phyloP scores from a whole-genome alignment of 2,797 vertebrate genomes.

The Echiichthys vipera region DNA sequence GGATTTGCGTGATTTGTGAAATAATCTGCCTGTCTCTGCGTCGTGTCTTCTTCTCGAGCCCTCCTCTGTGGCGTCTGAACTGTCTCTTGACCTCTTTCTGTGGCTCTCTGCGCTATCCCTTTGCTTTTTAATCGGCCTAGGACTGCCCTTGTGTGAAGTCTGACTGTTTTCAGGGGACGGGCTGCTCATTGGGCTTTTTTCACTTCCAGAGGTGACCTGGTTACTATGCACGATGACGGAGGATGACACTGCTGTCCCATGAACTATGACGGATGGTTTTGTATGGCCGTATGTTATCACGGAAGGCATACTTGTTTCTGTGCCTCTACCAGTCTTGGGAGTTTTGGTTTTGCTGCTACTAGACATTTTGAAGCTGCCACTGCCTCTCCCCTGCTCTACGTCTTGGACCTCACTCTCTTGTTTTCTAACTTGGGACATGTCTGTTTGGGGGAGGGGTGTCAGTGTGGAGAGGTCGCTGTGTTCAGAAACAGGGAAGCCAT shows the following conservation, averaged over 20 bases:
- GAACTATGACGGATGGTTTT: slow-evolving; percentile 92
- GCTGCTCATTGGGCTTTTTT: slow-evolving; percentile 70
- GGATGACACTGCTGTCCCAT: slow-evolving; percentile 83
- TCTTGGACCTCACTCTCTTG: slow-evolving; percentile 65
- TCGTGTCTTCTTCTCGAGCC: slow-evolving; percentile 71
- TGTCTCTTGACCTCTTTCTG: slow-evolving; percentile 76
- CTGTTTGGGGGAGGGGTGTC: slow-evolving; percentile 56
- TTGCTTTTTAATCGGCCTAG: slow-evolving; percentile 79
- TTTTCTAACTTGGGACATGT: slow-evolving; percentile 64
- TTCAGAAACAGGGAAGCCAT: slow-evolving; percentile 80
- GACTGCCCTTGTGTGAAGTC: slow-evolving; percentile 63
- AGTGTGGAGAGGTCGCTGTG: slow-evolving; percentile 67
- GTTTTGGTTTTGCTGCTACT: slow-evolving; percentile 79
- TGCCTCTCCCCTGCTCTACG: slow-evolving; percentile 62
- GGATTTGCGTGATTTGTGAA: slow-evolving; percentile 83
- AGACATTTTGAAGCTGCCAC: slow-evolving; percentile 71
- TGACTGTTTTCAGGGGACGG: slow-evolving; percentile 73
- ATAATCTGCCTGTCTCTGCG: slow-evolving; percentile 68
- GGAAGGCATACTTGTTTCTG: slow-evolving; percentile 80
- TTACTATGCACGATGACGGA: slow-evolving; percentile 87
- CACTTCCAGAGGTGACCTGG: slow-evolving; percentile 85
- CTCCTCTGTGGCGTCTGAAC: slow-evolving; percentile 71
- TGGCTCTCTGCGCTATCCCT: slow-evolving; percentile 76
- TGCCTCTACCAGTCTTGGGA: slow-evolving; percentile 61
- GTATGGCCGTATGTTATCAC: slow-evolving; percentile 92